Evolutionary conservation across 2,888 invertebrate species (phyloP), one percentile per base, ranked within the genome.

Genomic region (Belgica antarctica): DNA sequence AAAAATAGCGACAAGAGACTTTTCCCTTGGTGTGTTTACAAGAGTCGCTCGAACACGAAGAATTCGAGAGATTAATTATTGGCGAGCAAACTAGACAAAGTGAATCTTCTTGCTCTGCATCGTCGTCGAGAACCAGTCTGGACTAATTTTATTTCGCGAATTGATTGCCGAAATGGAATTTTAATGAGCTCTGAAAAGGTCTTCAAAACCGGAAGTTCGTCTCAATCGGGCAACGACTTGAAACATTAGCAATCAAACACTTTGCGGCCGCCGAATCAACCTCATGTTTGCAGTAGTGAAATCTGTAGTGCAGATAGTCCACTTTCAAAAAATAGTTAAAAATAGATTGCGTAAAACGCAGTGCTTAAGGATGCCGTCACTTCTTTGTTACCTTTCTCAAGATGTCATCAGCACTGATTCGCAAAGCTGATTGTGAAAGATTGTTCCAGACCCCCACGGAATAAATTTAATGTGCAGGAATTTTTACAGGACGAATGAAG

Each of bases 351-450:
- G 52, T 3, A 52, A 52, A 52, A 5, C 52, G 17, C 17, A 22
- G 52, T 8, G 22, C 52, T 52, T 22, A 52, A 52, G 52, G 52
- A 52, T 41, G 41, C 41, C n/a, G 12, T n/a, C n/a, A 41, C 41
- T 41, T 41, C 41, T 41, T 41, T 41, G 41, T n/a, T 15, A 41
- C 41, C 15, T 41, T 41, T 41, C 12, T 5, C 2, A n/a, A n/a
- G 2, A 41, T n/a, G 12, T 41, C n/a, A 5, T 41, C n/a, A 41
- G 15, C 41, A 15, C 41, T 41, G 2, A 41, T n/a, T n/a, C n/a
- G n/a, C n/a, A n/a, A n/a, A n/a, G n/a, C n/a, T n/a, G n/a, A n/a
- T n/a, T n/a, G n/a, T n/a, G n/a, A n/a, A n/a, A n/a, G n/a, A n/a
- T n/a, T n/a, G n/a, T n/a, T n/a, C n/a, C n/a, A n/a, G n/a, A n/a